Base-by-base conservation (phyloP, 2,888 invertebrate genomes). In the Acholoe squamosa region DNA sequence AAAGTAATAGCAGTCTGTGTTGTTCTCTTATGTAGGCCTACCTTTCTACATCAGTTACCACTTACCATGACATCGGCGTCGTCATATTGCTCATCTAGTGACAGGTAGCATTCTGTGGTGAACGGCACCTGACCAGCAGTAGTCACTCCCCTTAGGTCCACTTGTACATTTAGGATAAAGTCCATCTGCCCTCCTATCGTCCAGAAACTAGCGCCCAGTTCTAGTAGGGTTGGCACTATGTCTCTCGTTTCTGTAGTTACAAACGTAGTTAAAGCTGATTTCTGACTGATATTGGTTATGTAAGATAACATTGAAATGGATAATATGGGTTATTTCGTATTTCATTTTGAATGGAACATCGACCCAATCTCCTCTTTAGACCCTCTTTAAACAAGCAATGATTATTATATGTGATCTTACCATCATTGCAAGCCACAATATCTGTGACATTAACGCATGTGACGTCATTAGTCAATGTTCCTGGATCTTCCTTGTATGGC, bases 231-330 rank as follows among this genome's bases (percentile, higher is more conserved):
- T 0, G 86, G 86, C 3, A 16, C 31, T 1, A 86, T 52, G 54
- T 86, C 86, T 3, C 0, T 56, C 28, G 86, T 54, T 28, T 86
- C 86, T 86, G 86, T 7, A 86, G n/a, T n/a, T n/a, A n/a, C n/a
- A n/a, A n/a, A n/a, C n/a, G n/a, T n/a, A n/a, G n/a, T n/a, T n/a
- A n/a, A n/a, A n/a, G n/a, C n/a, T n/a, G n/a, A n/a, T n/a, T n/a
- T n/a, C n/a, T n/a, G n/a, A n/a, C n/a, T n/a, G n/a, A n/a, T n/a
- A n/a, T n/a, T n/a, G n/a, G n/a, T n/a, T n/a, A n/a, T n/a, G n/a
- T n/a, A n/a, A n/a, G n/a, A n/a, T n/a, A n/a, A n/a, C n/a, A n/a
- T n/a, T n/a, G n/a, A n/a, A n/a, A n/a, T n/a, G n/a, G n/a, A n/a
- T n/a, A n/a, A n/a, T n/a, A n/a, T n/a, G n/a, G n/a, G n/a, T n/a